These are phyloP conservation scores for Phasianus colchicus DNA, from an alignment of 2,113 vertebrate genomes.

Conservation along the genomic window DNA sequence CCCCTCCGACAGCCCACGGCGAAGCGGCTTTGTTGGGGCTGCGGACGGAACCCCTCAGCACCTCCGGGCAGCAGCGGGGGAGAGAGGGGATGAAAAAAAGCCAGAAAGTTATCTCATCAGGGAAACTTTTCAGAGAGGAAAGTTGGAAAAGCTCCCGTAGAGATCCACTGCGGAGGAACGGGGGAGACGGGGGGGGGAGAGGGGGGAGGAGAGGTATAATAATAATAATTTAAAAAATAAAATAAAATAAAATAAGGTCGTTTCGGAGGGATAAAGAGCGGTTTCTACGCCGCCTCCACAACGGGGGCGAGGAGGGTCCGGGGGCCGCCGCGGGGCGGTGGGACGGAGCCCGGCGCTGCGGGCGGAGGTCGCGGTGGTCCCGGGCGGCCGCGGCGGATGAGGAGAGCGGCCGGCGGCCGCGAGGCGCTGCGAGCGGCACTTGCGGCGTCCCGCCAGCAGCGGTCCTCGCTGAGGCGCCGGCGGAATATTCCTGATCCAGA, in stretches of 20 bases:
- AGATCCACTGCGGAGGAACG: background rate
- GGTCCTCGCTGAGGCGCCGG: constrained; percentile 84
- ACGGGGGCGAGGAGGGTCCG: no score
- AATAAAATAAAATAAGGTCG: background rate
- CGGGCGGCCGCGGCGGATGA: no score
- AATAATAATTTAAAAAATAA: no score
- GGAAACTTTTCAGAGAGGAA: constrained; percentile 32
- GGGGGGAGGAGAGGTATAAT: background rate
- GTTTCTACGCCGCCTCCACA: no score
- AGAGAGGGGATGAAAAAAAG: no score
- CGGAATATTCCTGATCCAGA: constrained; percentile 78
- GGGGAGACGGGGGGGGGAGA: no score
- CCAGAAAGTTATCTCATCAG: background rate
- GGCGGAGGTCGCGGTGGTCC: no score
- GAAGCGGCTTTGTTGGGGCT: constrained; percentile 43
- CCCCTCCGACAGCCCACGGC: constrained; percentile 34
- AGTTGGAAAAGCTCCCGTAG: background rate
- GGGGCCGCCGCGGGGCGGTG: no score
- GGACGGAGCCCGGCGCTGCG: no score
- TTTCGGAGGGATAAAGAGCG: background rate
- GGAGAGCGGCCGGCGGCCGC: no score
- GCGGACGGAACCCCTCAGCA: no score
- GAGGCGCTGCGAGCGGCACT: constrained; percentile 23
- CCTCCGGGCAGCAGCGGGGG: no score
- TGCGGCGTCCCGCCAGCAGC: constrained; percentile 78